phyloP scores from a whole-genome alignment of 2,888 invertebrate genomes.

The Alsophila aescularia region DNA sequence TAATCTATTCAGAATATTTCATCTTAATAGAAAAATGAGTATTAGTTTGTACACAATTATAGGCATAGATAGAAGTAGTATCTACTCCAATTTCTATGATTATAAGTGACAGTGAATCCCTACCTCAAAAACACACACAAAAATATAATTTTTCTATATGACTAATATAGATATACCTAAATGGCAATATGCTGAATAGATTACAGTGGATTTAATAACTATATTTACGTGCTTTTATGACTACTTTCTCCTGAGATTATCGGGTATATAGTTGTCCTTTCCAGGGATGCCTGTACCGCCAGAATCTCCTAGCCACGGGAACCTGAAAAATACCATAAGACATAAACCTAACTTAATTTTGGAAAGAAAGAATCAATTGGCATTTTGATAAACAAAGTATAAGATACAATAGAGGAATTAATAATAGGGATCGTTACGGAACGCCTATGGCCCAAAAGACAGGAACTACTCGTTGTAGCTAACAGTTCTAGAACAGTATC shows the following conservation, averaged over 20 bases:
- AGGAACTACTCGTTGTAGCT: too few species aligned
- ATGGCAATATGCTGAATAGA: conserved; percentile 43
- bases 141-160: conserved; percentile 5
- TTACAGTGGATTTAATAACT: conserved; percentile 38
- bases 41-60: conserved; percentile 18
- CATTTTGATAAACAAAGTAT: too few species aligned
- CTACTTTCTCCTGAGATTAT: conserved; percentile 83
- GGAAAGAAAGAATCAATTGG: too few species aligned
- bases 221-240: conserved; percentile 20
- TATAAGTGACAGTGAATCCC: background rate
- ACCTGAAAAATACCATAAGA: too few species aligned
- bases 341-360: too few species aligned
- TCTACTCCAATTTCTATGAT: background rate
- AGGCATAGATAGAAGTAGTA: background rate
- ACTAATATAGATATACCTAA: conserved; percentile 17
- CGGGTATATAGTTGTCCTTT: conserved; percentile 92
- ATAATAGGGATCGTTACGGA: too few species aligned
- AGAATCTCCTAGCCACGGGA: conserved; percentile 95
- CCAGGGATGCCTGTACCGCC: conserved; percentile 92
- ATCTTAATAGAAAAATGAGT: conserved; percentile 19
- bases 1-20: conserved; percentile 54
- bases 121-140: background rate
- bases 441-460: too few species aligned
- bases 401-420: too few species aligned
- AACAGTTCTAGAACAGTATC: too few species aligned